Evolutionary conservation across 2,888 invertebrate species (phyloP), one percentile per base, ranked within the genome.

Genomic region (Phragmatobia fuliginosa): DNA sequence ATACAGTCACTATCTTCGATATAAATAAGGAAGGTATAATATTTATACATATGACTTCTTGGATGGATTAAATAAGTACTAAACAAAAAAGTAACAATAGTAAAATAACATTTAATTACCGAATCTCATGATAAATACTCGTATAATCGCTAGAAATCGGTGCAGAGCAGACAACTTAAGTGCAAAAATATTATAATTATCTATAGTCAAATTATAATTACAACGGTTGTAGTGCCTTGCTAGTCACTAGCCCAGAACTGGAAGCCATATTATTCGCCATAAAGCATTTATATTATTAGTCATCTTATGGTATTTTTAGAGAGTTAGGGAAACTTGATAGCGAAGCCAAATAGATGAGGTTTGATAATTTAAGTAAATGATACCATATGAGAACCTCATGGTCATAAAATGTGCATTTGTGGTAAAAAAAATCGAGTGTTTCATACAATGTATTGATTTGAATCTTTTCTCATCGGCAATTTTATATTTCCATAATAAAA

Each of bases 1-100:
- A 74, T 75, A 76, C 8, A 75, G 66, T 80, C 72, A 83, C 83
- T 87, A 87, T 86, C 68, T 73, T 71, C 64, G 74, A 74, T 67
- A 32, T 70, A 36, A 62, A 68, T 41, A 58, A 58, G 33, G 65
- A 65, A 63, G 49, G n/a, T 3, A 6, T 64, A 33, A 33, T 36
- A 31, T 52, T 28, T 64, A 25, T 65, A 49, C 58, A 28, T 38
- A 41, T 58, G 41, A 38, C 58, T 66, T 31, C 31, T 67, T 18
- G 41, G 31, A 52, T 31, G 33, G 33, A n/a, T 31, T 52, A 45
- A 67, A 33, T 21, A 41, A 0, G 32, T 28, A 67, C 16, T 62
- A 11, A 18, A 41, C 5, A 41, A 1, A 58, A 28, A 18, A 33
- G 49, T 16, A 18, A 25, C 21, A 16, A n/a, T 14, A 25, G 16